These are phyloP conservation scores for Cryptotis parvus DNA, from an alignment of 2,113 vertebrate genomes.

Conservation along the genomic window DNA sequence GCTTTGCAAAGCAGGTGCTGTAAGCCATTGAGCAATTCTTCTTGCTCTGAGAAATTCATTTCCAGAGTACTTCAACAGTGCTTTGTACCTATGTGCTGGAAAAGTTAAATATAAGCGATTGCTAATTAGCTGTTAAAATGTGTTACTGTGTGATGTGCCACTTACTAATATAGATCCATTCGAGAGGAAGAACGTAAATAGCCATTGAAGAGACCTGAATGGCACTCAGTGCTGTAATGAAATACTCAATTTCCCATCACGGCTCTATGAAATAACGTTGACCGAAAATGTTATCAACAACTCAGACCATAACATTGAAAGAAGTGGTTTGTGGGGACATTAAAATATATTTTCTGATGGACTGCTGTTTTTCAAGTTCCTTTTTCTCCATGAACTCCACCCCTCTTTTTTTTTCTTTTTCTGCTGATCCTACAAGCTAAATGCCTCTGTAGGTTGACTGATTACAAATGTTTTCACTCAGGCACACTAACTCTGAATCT, in stretches of 20 bases:
- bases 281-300: not conserved
- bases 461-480: conserved; percentile 87
- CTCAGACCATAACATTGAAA: conserved; percentile 29
- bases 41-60: not conserved
- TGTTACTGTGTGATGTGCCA: not conserved
- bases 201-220: not conserved
- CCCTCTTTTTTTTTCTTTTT: conserved; percentile 61
- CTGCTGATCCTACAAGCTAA: conserved; percentile 79
- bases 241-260: not conserved
- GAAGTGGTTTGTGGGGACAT: conserved; percentile 53
- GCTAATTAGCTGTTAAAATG: not conserved
- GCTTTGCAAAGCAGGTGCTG: too few species aligned
- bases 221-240: not conserved
- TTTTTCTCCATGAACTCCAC: conserved; percentile 54
- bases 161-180: conserved; percentile 29
- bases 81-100: not conserved
- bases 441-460: conserved; percentile 83
- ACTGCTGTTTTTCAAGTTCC: conserved; percentile 66
- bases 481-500: conserved; percentile 84
- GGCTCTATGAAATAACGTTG: not conserved
- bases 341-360: conserved; percentile 67
- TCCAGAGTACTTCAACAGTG: conserved; percentile 2
- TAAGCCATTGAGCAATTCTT: not conserved
- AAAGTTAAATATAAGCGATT: conserved; percentile 9
- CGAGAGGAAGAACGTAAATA: conserved; percentile 26